phyloP scores from a whole-genome alignment of 1,140 invertebrate genomes.

The Penaeus japonicus region DNA sequence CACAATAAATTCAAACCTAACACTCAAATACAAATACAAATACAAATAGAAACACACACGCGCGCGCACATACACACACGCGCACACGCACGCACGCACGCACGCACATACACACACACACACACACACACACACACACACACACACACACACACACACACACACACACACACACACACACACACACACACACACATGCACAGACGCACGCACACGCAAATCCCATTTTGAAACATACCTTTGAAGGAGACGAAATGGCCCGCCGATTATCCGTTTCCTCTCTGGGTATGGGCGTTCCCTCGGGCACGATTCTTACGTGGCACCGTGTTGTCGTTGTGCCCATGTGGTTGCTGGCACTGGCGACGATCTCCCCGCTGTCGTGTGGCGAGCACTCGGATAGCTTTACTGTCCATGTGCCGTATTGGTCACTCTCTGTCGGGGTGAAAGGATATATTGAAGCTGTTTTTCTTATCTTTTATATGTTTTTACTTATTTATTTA shows the following conservation, averaged over 20 bases:
- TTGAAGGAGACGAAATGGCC: background rate
- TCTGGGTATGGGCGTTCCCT: constrained; percentile 13
- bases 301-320: constrained; percentile 34
- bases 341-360: constrained; percentile 33
- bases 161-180: too few relatives aligned
- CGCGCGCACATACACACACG: too few relatives aligned
- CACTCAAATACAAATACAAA: too few relatives aligned
- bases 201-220: background rate
- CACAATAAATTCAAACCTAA: too few relatives aligned
- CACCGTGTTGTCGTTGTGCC: constrained; percentile 25
- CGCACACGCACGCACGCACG: too few relatives aligned
- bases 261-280: background rate
- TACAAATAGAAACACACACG: too few relatives aligned
- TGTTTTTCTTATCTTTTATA: too few relatives aligned
- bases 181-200: background rate
- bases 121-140: too few relatives aligned
- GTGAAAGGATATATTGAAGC: too few relatives aligned
- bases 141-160: too few relatives aligned
- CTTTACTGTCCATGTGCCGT: constrained; percentile 55
- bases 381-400: background rate
- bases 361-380: constrained; percentile 32
- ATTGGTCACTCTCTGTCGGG: constrained; percentile 51
- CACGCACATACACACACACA: too few relatives aligned
- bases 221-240: background rate
- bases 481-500: too few relatives aligned